Percentiles rank a stretch among this genome's conserved stretches.
Evolutionary conservation across 2,113 vertebrate species (phyloP).

Genomic region (Scatophagus argus): DNA sequence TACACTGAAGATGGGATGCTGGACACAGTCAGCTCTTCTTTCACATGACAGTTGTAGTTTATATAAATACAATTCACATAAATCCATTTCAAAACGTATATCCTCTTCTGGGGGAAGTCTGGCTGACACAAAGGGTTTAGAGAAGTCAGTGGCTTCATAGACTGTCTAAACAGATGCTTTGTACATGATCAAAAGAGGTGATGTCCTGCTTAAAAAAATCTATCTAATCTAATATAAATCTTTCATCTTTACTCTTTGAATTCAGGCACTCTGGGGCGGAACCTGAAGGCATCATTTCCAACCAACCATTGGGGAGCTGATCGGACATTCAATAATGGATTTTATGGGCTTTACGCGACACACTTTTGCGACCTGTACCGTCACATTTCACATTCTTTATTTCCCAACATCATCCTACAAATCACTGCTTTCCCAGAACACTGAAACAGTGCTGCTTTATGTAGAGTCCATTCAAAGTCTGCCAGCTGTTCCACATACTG

Average conservation of each 20-base stretch:
- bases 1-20: constrained; percentile 8
- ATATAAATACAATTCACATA: background rate
- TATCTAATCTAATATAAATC: no score
- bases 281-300: constrained; percentile 41
- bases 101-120: background rate
- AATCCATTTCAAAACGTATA: background rate
- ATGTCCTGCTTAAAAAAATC: no score
- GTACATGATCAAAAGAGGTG: background rate
- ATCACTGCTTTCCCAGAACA: background rate
- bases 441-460: constrained; percentile 12
- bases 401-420: background rate
- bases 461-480: constrained; percentile 16
- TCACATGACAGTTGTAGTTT: background rate
- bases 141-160: background rate
- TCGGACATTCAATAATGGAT: background rate
- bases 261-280: no score
- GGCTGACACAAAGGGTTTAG: background rate
- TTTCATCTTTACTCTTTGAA: constrained; percentile 7
- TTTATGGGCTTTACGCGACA: constrained; percentile 19
- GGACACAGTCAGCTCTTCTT: background rate
- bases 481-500: constrained; percentile 32
- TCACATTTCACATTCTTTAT: background rate
- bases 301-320: constrained; percentile 28
- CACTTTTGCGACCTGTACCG: constrained; percentile 13
- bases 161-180: background rate